phyloP scores from a whole-genome alignment of 2,113 vertebrate species.

The Hippocampus comes region DNA sequence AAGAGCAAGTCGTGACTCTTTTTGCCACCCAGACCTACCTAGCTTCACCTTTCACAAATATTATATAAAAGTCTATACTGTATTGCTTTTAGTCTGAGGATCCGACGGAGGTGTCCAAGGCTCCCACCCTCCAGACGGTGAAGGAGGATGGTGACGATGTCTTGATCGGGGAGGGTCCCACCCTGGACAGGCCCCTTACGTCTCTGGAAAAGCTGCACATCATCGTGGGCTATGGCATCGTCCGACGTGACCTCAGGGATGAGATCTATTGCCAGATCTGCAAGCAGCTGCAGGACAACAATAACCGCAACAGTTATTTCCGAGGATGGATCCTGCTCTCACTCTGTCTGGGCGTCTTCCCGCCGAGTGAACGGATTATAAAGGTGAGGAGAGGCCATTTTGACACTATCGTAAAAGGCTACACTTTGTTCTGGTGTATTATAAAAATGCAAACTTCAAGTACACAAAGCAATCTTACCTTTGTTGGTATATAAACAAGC shows the following conservation, averaged over 20 bases:
- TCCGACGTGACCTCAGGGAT: slow-evolving; percentile 85
- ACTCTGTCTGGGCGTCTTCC: slow-evolving; percentile 90
- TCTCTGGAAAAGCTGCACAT: slow-evolving; percentile 92
- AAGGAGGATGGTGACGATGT: slow-evolving; percentile 68
- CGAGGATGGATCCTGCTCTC: slow-evolving; percentile 95
- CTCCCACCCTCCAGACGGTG: slow-evolving; percentile 62
- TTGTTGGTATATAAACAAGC: too few species aligned
- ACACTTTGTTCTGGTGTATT: too few species aligned
- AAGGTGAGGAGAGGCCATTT: slow-evolving; percentile 67
- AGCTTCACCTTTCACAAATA: not conserved
- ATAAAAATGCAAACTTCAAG: too few species aligned
- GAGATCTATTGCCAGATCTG: slow-evolving; percentile 99
- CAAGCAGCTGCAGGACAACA: slow-evolving; percentile 90
- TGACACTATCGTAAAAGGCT: too few species aligned
- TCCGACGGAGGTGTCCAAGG: slow-evolving; percentile 39
- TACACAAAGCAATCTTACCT: too few species aligned
- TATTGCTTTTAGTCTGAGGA: slow-evolving; percentile 35
- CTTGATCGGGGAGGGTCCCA: slow-evolving; percentile 63
- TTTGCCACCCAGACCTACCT: too few species aligned
- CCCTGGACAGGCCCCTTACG: slow-evolving; percentile 82
- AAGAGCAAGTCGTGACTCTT: too few species aligned
- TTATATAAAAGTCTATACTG: not conserved
- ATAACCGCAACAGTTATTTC: slow-evolving; percentile 77
- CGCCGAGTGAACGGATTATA: slow-evolving; percentile 82
- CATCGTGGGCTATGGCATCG: slow-evolving; percentile 84